Percentiles rank a stretch among this genome's conserved stretches.
phyloP scores from a whole-genome alignment of 2,797 vertebrate genomes.

The Nothura maculosa region DNA sequence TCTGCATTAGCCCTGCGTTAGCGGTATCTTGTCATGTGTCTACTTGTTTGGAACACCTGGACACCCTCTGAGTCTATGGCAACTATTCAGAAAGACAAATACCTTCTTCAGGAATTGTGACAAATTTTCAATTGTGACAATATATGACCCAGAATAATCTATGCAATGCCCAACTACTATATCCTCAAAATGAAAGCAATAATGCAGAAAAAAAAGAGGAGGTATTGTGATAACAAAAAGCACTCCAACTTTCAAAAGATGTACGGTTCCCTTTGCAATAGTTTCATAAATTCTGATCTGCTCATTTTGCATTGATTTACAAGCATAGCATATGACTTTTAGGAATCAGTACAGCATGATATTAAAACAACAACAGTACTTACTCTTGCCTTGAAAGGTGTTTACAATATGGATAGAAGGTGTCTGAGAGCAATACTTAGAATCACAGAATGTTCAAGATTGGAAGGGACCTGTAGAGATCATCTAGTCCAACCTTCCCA shows the following conservation, averaged over 20 bases:
- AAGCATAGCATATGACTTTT: not conserved
- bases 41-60: not conserved
- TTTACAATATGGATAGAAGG: conserved; percentile 6
- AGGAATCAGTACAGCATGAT: not conserved
- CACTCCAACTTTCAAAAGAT: not conserved
- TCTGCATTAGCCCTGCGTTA: not conserved
- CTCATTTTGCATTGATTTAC: not conserved
- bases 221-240: not conserved
- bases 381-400: not conserved
- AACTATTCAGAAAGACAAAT: not conserved
- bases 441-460: too few species aligned
- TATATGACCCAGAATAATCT: not conserved
- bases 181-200: not conserved
- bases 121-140: not conserved
- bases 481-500: too few species aligned
- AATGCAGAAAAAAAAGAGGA: not conserved
- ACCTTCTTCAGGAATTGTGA: not conserved
- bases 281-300: not conserved
- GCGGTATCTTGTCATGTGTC: not conserved
- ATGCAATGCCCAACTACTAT: not conserved
- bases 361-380: not conserved
- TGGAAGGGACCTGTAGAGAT: too few species aligned
- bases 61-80: not conserved
- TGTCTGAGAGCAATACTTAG: not conserved
- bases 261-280: not conserved